These are phyloP conservation scores for Diaphora mendica DNA, from an alignment of 2,888 invertebrate species.

Conservation along the genomic window DNA sequence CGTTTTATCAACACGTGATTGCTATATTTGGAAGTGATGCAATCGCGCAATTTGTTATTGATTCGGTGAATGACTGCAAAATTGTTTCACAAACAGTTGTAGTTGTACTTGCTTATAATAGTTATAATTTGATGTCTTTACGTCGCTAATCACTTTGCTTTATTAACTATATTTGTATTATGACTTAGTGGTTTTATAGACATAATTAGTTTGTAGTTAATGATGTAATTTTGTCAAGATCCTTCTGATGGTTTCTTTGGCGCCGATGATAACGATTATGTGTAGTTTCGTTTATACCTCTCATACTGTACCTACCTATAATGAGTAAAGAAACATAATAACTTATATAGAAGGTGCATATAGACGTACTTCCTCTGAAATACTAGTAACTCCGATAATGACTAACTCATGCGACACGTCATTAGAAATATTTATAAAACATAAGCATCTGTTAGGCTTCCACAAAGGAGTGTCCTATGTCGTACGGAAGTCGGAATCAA, in stretches of 20 bases:
- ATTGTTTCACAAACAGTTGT: constrained; percentile 57
- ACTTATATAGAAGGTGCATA: not conserved
- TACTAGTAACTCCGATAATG: not conserved
- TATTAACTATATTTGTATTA: not conserved
- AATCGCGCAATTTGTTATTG: constrained; percentile 55
- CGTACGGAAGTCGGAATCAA: not conserved
- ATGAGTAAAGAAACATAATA: not conserved
- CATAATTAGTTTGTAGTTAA: not conserved
- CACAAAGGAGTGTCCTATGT: not conserved
- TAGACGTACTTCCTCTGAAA: not conserved
- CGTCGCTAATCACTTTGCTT: not conserved
- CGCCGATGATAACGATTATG: not conserved
- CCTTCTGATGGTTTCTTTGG: not conserved
- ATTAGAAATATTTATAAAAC: not conserved
- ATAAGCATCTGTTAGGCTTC: not conserved
- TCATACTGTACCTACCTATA: not conserved
- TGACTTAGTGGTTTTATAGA: not conserved
- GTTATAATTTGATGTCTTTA: constrained; percentile 9
- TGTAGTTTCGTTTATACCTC: not conserved
- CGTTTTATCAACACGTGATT: constrained; percentile 49
- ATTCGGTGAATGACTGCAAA: constrained; percentile 66
- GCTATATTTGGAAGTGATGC: constrained; percentile 73
- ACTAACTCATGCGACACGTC: not conserved
- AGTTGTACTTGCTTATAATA: constrained; percentile 19
- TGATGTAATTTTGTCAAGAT: not conserved